phyloP scores from a whole-genome alignment of 2,113 vertebrate species.

The Bubalus kerabau region DNA sequence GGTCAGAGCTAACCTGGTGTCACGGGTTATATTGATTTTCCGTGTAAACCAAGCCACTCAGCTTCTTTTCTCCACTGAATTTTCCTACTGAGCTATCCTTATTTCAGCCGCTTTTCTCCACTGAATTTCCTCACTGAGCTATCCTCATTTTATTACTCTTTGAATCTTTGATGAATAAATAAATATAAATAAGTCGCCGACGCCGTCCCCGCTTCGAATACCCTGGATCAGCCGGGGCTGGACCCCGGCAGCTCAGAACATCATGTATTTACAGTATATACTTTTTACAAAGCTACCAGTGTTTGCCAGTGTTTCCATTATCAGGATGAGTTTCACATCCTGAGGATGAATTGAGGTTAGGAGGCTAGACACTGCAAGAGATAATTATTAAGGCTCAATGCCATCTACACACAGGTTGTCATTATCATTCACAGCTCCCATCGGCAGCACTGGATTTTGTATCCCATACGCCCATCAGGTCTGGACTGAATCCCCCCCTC shows the following conservation, averaged over 20 bases:
- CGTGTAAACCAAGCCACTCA: too few species aligned
- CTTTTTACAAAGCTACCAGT: not conserved
- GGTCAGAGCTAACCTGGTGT: too few species aligned
- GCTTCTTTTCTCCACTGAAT: too few species aligned
- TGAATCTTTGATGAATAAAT: too few species aligned
- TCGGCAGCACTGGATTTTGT: constrained; percentile 9
- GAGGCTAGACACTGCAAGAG: not conserved
- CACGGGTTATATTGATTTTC: too few species aligned
- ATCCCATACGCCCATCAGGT: constrained; percentile 36
- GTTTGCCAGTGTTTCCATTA: not conserved
- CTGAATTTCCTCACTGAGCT: too few species aligned
- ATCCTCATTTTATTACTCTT: too few species aligned
- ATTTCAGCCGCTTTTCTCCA: too few species aligned
- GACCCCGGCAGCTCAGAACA: not conserved
- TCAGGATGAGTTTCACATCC: constrained; percentile 15
- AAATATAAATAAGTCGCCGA: too few species aligned
- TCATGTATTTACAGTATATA: not conserved
- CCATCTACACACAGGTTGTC: constrained; percentile 21
- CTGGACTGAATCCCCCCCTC: constrained; percentile 36
- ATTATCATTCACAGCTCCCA: not conserved
- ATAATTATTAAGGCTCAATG: constrained; percentile 21
- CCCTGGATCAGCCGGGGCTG: too few species aligned
- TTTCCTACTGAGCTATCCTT: too few species aligned
- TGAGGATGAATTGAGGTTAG: not conserved
- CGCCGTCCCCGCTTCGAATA: too few species aligned